Conservation (phyloP, 2,113 vertebrate species). For the Regulus satrapa region DNA sequence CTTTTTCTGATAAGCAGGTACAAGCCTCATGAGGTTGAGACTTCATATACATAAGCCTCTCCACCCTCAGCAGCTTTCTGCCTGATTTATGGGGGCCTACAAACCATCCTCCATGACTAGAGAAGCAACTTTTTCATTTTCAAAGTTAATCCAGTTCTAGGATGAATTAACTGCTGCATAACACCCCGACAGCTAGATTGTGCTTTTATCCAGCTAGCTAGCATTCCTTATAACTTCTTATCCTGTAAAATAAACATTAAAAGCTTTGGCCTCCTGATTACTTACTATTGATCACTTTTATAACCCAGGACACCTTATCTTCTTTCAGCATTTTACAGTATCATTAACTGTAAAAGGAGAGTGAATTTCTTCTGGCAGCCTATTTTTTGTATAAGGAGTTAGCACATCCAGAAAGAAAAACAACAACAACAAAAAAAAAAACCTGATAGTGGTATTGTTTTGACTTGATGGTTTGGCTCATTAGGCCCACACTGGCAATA, state of each 20-base stretch:
- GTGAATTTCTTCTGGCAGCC: neutral
- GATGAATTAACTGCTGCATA: conserved; percentile 53
- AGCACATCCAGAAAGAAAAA: neutral
- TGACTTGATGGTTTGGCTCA: neutral
- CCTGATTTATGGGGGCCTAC: conserved; percentile 60
- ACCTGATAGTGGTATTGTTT: neutral
- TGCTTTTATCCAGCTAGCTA: conserved; percentile 40
- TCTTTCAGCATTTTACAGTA: conserved; percentile 37
- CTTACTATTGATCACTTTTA: conserved; percentile 61
- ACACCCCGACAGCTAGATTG: conserved; percentile 9
- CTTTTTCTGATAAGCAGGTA: conserved; percentile 49
- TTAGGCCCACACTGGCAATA: neutral
- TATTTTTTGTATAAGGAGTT: neutral
- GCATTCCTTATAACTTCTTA: conserved; percentile 21
- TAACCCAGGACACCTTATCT: conserved; percentile 32
- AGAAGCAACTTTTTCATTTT: conserved; percentile 61
- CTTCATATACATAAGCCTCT: conserved; percentile 60
- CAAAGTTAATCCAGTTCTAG: conserved; percentile 57
- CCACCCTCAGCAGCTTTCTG: conserved; percentile 46
- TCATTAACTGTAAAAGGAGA: conserved; percentile 24
- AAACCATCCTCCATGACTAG: conserved; percentile 48
- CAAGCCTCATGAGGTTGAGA: conserved; percentile 38
- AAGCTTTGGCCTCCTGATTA: conserved; percentile 42
- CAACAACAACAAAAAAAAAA: no score
- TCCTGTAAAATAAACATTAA: conserved; percentile 55